phyloP scores from a whole-genome alignment of 2,113 vertebrate species.

The Lipotes vexillifer region DNA sequence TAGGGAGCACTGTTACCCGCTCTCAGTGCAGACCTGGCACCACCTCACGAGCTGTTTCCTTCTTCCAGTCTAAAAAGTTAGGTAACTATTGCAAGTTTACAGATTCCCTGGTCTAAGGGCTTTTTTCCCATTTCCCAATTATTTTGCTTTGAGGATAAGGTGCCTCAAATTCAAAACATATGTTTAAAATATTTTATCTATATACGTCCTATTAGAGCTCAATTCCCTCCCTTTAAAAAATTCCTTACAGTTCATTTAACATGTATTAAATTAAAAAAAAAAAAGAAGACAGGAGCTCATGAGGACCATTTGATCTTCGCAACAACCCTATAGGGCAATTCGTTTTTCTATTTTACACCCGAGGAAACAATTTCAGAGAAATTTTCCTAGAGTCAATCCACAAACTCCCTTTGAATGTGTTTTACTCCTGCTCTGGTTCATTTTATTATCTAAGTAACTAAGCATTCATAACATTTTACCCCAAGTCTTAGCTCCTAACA shows the following conservation, averaged over 20 bases:
- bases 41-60: fast-evolving
- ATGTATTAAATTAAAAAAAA: not conserved
- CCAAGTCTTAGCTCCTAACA: not conserved
- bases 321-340: not conserved
- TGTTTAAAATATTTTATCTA: not conserved
- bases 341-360: not conserved
- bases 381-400: not conserved
- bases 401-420: not conserved
- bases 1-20: conserved; percentile 23
- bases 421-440: not conserved
- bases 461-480: not conserved
- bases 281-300: not conserved
- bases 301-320: not conserved
- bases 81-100: not conserved
- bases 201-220: not conserved
- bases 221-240: not conserved
- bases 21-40: fast-evolving
- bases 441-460: not conserved
- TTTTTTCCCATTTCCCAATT: not conserved
- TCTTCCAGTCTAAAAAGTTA: fast-evolving
- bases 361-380: not conserved
- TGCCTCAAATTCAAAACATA: not conserved
- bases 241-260: not conserved
- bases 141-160: not conserved
- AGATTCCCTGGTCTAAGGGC: not conserved